Evolutionary conservation across 2,797 vertebrate genomes (phyloP).

Genomic region (Pantherophis alleghaniensis): DNA sequence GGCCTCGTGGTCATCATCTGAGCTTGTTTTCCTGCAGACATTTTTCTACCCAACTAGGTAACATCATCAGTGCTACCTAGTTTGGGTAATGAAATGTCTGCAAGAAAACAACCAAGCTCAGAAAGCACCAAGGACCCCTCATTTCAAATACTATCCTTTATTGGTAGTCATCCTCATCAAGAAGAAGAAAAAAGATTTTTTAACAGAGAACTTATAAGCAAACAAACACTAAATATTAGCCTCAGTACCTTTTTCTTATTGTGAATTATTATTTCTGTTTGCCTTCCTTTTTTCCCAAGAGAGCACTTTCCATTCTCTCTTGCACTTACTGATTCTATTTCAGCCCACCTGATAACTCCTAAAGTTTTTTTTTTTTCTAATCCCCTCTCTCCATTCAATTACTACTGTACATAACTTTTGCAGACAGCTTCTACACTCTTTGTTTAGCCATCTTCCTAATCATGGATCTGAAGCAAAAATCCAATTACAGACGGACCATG

Average conservation of each 20-base stretch:
- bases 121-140: background rate
- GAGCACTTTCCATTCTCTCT: background rate
- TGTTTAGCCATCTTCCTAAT: conserved; percentile 38
- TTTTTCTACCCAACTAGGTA: background rate
- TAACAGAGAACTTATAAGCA: background rate
- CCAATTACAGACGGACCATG: conserved; percentile 41
- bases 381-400: background rate
- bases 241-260: background rate
- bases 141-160: background rate
- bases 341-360: background rate
- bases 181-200: background rate
- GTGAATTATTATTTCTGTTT: background rate
- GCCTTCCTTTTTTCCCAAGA: background rate
- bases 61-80: background rate
- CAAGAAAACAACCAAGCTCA: background rate
- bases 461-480: conserved; percentile 18
- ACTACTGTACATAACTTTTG: background rate
- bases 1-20: background rate
- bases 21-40: background rate
- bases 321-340: background rate
- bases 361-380: conserved; percentile 2
- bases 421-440: conserved; percentile 22
- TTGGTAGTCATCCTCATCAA: background rate
- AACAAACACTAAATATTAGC: background rate
- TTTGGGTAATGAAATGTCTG: background rate